Evolutionary conservation across 2,113 vertebrate species (phyloP), one percentile per base, ranked within the genome.

Genomic region (Daubentonia madagascariensis): DNA sequence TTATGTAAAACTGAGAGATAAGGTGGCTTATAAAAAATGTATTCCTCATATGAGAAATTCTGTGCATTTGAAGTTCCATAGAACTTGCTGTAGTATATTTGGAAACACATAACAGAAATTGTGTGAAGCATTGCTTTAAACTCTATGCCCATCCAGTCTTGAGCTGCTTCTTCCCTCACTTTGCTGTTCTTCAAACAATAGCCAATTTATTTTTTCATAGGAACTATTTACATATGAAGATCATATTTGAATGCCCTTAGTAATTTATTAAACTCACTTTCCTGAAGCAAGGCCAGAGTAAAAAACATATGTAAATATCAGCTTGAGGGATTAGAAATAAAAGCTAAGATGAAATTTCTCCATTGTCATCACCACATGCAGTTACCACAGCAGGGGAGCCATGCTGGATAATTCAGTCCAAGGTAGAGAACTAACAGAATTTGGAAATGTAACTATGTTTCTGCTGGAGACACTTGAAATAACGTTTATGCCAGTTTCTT

Each of bases 291-390:
- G 54, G 61, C 22, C 17, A 40, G 63, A 85, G 70, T 59, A 72
- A 65, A 79, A 88, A 61, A 86, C 11, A 61, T 63, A 75, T 48
- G 76, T 92, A 93, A 93, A 73, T 95, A 95, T 94, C 95, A 85
- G n/a, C 25, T 45, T 93, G 87, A 94, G 68, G 95, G 81, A 96
- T 95, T 87, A 97, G 89, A 96, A 97, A 96, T 93, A 63, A 92
- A 96, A 97, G 43, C 92, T 96, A 80, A 63, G 1, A 0, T 40
- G n/a, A 14, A 73, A 93, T 98, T 3, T 45, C 83, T 61, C 92
- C 76, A 22, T 50, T 57, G 28, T 78, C 61, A 84, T 87, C 94
- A 90, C 68, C 94, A 48, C 72, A 40, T n/a, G 45, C 52, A 35
- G 92, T 90, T 87, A 35, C 22, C 23, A 3, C 22, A 83, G 65